phyloP scores from a whole-genome alignment of 1,140 invertebrate genomes.

The Drosophila serrata region DNA sequence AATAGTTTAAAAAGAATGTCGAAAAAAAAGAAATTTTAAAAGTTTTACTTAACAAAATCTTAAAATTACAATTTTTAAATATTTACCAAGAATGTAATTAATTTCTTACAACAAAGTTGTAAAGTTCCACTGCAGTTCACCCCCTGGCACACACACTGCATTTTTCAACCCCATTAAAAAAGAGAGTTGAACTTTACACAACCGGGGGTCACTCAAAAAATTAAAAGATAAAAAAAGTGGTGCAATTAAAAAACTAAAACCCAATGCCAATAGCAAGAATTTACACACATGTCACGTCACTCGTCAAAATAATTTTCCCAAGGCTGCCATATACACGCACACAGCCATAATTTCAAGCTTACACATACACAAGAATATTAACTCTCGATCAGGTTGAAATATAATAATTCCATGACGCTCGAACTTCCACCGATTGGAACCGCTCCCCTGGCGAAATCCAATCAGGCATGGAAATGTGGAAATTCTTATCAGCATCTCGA shows the following conservation, averaged over 20 bases:
- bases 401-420: conserved; percentile 43
- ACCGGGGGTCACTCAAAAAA: conserved; percentile 3
- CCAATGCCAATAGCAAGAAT: conserved; percentile 40
- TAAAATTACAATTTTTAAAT: no score
- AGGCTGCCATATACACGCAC: conserved; percentile 17
- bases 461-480: conserved; percentile 34
- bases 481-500: conserved; percentile 51
- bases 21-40: no score
- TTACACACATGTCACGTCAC: conserved; percentile 47
- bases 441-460: conserved; percentile 23
- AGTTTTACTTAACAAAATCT: no score
- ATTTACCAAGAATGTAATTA: no score
- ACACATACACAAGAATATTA: conserved; percentile 18
- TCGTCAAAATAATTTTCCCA: conserved; percentile 41
- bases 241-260: conserved; percentile 23
- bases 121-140: conserved; percentile 1
- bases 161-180: conserved; percentile 4
- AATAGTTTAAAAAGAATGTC: no score
- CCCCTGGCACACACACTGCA: background rate
- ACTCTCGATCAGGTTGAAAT: conserved; percentile 39
- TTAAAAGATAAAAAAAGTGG: background rate
- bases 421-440: conserved; percentile 12
- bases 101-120: no score
- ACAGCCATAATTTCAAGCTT: background rate
- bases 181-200: conserved; percentile 11